A percentile compares a stretch with the other conserved stretches of the same genome.
These are phyloP conservation scores for Pocillopora damicornis DNA, from an alignment of 64 coral and sea anemone species.

Conservation along the genomic window DNA sequence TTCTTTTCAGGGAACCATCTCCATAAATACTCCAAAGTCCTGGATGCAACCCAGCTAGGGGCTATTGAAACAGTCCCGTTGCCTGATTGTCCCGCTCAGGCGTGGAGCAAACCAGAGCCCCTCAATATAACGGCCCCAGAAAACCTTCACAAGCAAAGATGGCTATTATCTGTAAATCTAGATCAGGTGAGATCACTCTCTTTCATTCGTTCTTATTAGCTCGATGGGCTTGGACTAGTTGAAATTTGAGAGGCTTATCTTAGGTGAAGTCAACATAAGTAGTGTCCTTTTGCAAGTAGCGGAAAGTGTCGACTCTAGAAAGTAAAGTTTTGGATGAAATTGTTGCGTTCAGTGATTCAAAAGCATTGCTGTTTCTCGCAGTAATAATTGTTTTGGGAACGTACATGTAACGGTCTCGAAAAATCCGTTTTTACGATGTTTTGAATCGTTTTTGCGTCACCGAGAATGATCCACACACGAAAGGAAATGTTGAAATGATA, in stretches of 20 bases:
- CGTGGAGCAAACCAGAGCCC: constrained; percentile 76
- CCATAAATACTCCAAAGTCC: constrained; percentile 94
- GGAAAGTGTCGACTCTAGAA: no score
- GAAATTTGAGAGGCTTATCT: background rate
- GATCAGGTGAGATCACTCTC: constrained; percentile 60
- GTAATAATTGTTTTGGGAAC: no score
- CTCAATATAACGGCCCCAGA: constrained; percentile 67
- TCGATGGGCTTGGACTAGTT: background rate
- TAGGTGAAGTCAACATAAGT: no score
- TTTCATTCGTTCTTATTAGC: background rate
- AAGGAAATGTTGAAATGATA: no score
- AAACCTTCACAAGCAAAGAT: constrained; percentile 72
- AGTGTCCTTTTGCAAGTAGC: no score
- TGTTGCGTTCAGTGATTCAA: no score
- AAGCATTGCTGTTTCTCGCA: no score
- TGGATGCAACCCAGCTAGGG: constrained; percentile 69
- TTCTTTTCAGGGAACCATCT: constrained; percentile 80
- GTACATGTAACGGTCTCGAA: no score
- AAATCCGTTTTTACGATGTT: no score
- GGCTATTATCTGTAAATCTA: constrained; percentile 75
- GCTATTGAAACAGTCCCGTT: constrained; percentile 69
- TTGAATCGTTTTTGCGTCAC: no score
- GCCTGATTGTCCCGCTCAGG: constrained; percentile 55
- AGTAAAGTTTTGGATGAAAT: no score
- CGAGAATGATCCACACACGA: no score